A percentile compares a stretch with the other conserved stretches of the same genome.
Conservation (phyloP, 2,113 vertebrate genomes). For the Muntiacus muntjak region DNA sequence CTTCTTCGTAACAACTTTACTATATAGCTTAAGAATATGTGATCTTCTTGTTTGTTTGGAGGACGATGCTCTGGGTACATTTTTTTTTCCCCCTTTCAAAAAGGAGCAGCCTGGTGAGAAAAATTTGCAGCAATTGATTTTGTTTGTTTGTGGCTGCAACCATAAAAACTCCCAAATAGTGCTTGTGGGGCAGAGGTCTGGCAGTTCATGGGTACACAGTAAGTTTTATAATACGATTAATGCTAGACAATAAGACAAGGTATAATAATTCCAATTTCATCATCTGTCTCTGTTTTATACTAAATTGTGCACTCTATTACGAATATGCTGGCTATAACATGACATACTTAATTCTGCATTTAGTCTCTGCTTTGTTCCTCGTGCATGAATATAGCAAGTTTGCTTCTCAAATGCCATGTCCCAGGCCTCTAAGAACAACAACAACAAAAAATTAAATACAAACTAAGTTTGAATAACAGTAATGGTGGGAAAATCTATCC, state of each 20-base stretch:
- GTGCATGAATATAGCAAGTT: constrained; percentile 71
- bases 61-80: constrained; percentile 68
- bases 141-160: constrained; percentile 70
- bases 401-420: constrained; percentile 65
- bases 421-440: constrained; percentile 44
- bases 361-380: constrained; percentile 64
- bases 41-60: constrained; percentile 74
- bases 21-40: constrained; percentile 66
- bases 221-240: constrained; percentile 44
- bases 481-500: constrained; percentile 85
- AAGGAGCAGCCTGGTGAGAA: constrained; percentile 76
- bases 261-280: constrained; percentile 47
- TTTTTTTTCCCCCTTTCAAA: constrained; percentile 23
- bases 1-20: constrained; percentile 66
- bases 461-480: constrained; percentile 79
- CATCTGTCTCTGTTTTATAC: constrained; percentile 45
- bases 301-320: constrained; percentile 23
- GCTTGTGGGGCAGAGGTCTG: constrained; percentile 24
- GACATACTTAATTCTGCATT: constrained; percentile 76
- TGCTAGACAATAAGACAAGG: constrained; percentile 14
- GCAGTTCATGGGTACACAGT: constrained; percentile 38
- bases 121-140: constrained; percentile 77
- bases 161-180: constrained; percentile 70
- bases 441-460: constrained; percentile 67
- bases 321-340: constrained; percentile 68